Evolutionary conservation across 1,140 invertebrate genomes (phyloP).

Genomic region (Aphaenogaster rudis): DNA sequence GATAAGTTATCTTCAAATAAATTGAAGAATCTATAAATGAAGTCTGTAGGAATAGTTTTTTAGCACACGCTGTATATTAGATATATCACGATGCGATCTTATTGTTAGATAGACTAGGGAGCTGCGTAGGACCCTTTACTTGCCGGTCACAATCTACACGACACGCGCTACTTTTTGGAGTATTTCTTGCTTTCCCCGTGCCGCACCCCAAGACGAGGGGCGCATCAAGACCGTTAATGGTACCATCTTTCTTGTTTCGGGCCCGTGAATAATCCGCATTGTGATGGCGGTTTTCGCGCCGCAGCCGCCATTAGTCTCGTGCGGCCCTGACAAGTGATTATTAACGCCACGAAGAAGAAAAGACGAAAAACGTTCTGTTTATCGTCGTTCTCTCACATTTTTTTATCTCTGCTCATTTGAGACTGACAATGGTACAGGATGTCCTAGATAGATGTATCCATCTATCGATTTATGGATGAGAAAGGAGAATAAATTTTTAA

Average conservation of each 20-base stretch:
- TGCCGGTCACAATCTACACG: background rate
- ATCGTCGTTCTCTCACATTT: background rate
- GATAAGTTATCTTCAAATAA: background rate
- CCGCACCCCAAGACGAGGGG: conserved; percentile 18
- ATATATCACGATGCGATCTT: background rate
- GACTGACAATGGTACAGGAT: background rate
- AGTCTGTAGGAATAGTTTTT: background rate
- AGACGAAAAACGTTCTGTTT: background rate
- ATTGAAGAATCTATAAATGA: conserved; percentile 8
- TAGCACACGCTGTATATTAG: background rate
- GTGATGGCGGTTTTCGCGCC: conserved; percentile 66
- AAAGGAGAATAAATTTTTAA: background rate
- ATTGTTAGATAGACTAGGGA: background rate
- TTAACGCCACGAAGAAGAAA: conserved; percentile 46
- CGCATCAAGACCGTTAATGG: conserved; percentile 69
- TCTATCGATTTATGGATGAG: background rate
- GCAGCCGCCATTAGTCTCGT: conserved; percentile 45
- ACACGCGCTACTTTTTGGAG: conserved; percentile 54
- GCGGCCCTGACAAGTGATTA: conserved; percentile 52
- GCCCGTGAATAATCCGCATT: conserved; percentile 72
- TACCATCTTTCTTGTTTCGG: conserved; percentile 60
- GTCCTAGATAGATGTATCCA: background rate
- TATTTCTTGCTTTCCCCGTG: conserved; percentile 63
- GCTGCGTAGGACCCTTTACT: background rate
- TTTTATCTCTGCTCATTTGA: background rate